Evolutionary conservation across 2,797 vertebrate genomes (phyloP).

Genomic region (Tachyglossus aculeatus): DNA sequence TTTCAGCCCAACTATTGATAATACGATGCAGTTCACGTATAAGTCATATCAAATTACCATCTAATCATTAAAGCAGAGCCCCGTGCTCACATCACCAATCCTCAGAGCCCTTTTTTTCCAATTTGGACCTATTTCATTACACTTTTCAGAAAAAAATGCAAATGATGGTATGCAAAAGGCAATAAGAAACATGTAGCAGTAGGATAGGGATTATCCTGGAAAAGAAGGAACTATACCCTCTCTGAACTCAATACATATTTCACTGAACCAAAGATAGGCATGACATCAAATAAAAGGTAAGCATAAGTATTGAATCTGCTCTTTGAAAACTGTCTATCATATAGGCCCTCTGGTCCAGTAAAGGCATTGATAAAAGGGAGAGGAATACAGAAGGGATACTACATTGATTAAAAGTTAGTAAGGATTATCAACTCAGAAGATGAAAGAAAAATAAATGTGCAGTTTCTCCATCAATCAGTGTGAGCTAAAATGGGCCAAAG

Average conservation of each 20-base stretch:
- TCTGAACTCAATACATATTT: conserved; percentile 5
- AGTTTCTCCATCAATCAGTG: conserved; percentile 9
- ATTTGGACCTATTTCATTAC: conserved; percentile 69
- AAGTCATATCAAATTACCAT: conserved; percentile 70
- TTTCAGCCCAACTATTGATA: conserved; percentile 57
- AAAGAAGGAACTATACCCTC: conserved; percentile 34
- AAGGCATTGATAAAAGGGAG: conserved; percentile 17
- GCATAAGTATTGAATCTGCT: conserved; percentile 1
- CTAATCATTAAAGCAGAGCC: conserved; percentile 76
- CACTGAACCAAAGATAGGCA: neutral
- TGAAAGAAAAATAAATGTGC: neutral
- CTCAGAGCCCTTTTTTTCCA: conserved; percentile 69
- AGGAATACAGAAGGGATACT: neutral
- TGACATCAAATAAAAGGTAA: conserved; percentile 23
- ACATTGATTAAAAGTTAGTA: conserved; percentile 17
- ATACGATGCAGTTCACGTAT: conserved; percentile 64
- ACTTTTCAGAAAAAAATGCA: conserved; percentile 68
- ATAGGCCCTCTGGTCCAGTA: neutral
- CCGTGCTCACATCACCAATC: conserved; percentile 56
- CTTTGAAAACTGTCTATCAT: conserved; percentile 14
- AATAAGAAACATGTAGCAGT: conserved; percentile 50
- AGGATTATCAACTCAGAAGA: neutral
- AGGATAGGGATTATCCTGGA: conserved; percentile 55
- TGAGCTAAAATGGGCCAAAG: neutral
- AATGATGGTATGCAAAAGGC: conserved; percentile 63